phyloP scores from a whole-genome alignment of 2,888 invertebrate genomes.

The Boloria selene region DNA sequence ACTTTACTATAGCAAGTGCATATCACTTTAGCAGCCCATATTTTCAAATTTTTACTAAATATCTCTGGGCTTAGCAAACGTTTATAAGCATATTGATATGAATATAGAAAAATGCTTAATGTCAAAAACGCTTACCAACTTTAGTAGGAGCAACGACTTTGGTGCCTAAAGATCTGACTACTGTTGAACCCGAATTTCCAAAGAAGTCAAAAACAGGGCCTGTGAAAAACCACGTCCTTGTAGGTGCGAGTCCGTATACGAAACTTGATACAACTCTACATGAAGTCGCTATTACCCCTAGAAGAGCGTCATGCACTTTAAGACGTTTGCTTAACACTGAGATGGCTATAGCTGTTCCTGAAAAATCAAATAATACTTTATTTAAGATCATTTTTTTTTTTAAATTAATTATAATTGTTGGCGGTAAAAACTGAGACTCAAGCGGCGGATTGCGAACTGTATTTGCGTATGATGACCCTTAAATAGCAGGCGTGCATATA shows the following conservation, averaged over 20 bases:
- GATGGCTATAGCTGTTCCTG: slow-evolving; percentile 74
- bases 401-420: too few species aligned
- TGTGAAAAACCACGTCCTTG: slow-evolving; percentile 65
- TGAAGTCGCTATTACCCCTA: slow-evolving; percentile 74
- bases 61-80: too few species aligned
- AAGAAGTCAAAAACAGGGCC: slow-evolving; percentile 77
- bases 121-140: slow-evolving; percentile 59
- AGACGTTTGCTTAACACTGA: slow-evolving; percentile 70
- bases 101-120: too few species aligned
- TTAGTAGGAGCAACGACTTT: slow-evolving; percentile 79
- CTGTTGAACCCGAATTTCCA: slow-evolving; percentile 78
- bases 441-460: too few species aligned
- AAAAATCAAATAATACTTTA: slow-evolving; percentile 37
- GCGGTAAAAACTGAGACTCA: too few species aligned
- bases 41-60: too few species aligned
- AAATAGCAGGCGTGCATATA: too few species aligned
- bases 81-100: not conserved
- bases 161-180: slow-evolving; percentile 80
- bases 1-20: too few species aligned
- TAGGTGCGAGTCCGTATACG: slow-evolving; percentile 72
- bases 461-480: too few species aligned
- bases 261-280: slow-evolving; percentile 69
- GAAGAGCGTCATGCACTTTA: slow-evolving; percentile 70
- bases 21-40: too few species aligned
- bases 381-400: not conserved